These are phyloP conservation scores for Egretta garzetta DNA, from an alignment of 2,113 vertebrate species.

Conservation along the genomic window DNA sequence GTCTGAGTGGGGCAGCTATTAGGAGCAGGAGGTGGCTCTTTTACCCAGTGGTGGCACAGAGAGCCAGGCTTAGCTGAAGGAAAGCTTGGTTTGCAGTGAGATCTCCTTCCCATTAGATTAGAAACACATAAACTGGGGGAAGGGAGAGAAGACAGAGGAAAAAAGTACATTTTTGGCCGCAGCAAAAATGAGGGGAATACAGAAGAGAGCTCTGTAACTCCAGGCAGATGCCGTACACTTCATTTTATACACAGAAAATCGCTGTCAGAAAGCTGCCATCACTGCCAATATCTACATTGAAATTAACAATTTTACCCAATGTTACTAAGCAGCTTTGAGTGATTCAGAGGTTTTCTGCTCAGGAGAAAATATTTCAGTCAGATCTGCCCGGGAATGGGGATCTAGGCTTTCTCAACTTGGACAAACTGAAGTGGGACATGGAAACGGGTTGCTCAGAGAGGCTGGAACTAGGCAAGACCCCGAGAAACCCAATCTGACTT, in stretches of 20 bases:
- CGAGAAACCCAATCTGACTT: background rate
- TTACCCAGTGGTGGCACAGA: background rate
- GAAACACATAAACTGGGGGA: background rate
- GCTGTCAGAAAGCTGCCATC: background rate
- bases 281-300: background rate
- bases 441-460: background rate
- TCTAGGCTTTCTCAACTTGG: background rate
- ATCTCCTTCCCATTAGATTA: background rate
- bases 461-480: background rate
- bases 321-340: background rate
- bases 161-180: background rate
- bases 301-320: background rate
- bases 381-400: background rate
- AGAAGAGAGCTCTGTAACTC: background rate
- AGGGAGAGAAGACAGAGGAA: background rate
- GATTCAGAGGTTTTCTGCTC: background rate
- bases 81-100: background rate
- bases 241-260: background rate
- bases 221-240: background rate
- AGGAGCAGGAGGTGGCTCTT: background rate
- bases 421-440: background rate
- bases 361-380: background rate
- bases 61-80: background rate
- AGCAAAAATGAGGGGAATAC: background rate
- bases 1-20: background rate